phyloP scores from a whole-genome alignment of 2,113 vertebrate species.

The Opisthocomus hoazin region DNA sequence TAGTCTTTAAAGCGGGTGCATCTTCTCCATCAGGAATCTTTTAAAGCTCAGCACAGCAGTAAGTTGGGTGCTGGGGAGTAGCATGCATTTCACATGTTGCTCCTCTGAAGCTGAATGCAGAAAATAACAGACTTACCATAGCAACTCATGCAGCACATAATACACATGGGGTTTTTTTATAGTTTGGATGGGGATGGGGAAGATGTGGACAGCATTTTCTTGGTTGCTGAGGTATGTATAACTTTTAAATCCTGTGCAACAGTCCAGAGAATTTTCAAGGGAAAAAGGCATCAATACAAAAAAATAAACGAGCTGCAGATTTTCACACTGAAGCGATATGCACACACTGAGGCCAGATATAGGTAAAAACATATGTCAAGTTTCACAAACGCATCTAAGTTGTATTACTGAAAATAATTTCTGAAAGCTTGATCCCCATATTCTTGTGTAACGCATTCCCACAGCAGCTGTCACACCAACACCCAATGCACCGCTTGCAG shows the following conservation, averaged over 20 bases:
- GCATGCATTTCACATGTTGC: not conserved
- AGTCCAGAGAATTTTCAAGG: not conserved
- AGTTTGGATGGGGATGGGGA: not conserved
- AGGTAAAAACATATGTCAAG: slow-evolving; percentile 43
- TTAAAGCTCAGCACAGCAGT: not conserved
- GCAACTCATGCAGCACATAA: not conserved
- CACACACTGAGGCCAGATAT: not conserved
- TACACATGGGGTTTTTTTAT: not conserved
- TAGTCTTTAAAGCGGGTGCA: not conserved
- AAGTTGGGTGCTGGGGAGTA: not conserved
- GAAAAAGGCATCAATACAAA: not conserved
- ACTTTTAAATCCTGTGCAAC: not conserved
- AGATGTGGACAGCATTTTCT: not conserved
- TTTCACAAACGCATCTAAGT: slow-evolving; percentile 1
- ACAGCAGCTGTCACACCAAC: slow-evolving; percentile 52
- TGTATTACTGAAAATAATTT: slow-evolving; percentile 39
- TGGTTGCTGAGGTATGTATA: not conserved
- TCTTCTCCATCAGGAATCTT: not conserved
- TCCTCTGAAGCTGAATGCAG: not conserved
- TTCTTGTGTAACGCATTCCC: slow-evolving; percentile 8
- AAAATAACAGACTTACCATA: not conserved
- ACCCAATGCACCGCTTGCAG: slow-evolving; percentile 10
- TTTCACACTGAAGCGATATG: not conserved
- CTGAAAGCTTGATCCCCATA: not conserved
- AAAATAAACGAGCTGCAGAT: slow-evolving; percentile 15